Percentiles rank a stretch among this genome's conserved stretches.
Conservation (phyloP, 1,140 invertebrate species). For the Melitaea cinxia region DNA sequence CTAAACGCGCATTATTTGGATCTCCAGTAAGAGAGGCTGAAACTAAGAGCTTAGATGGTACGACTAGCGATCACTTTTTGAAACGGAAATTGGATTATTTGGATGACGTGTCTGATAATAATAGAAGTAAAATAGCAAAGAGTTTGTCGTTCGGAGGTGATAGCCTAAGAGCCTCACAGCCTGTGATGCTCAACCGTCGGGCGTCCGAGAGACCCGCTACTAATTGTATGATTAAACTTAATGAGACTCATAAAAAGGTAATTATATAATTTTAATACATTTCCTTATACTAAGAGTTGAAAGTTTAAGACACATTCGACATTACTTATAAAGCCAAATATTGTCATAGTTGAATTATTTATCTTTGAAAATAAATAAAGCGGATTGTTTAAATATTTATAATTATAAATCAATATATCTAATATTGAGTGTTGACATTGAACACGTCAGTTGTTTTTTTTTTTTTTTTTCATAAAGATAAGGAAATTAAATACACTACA, state of each 20-base stretch:
- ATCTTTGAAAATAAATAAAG: too few relatives aligned
- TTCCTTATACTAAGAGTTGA: background rate
- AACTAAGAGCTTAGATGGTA: conserved; percentile 68
- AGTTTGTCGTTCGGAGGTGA: conserved; percentile 84
- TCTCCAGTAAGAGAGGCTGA: conserved; percentile 69
- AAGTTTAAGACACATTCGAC: background rate
- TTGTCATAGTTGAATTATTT: too few relatives aligned
- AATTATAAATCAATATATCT: too few relatives aligned
- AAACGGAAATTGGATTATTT: conserved; percentile 80
- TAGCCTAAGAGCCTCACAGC: conserved; percentile 42
- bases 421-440: too few relatives aligned
- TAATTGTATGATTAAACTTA: conserved; percentile 76
- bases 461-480: too few relatives aligned
- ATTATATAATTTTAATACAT: conserved; percentile 4
- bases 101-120: conserved; percentile 80
- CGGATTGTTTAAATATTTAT: too few relatives aligned
- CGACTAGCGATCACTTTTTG: conserved; percentile 61
- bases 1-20: conserved; percentile 84
- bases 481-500: too few relatives aligned
- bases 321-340: too few relatives aligned
- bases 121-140: conserved; percentile 81
- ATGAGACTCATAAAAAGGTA: conserved; percentile 85
- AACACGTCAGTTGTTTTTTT: too few relatives aligned
- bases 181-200: conserved; percentile 53
- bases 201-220: conserved; percentile 64